Evolutionary conservation across 2,888 invertebrate species (phyloP).

Genomic region (Steinernema hermaphroditum): DNA sequence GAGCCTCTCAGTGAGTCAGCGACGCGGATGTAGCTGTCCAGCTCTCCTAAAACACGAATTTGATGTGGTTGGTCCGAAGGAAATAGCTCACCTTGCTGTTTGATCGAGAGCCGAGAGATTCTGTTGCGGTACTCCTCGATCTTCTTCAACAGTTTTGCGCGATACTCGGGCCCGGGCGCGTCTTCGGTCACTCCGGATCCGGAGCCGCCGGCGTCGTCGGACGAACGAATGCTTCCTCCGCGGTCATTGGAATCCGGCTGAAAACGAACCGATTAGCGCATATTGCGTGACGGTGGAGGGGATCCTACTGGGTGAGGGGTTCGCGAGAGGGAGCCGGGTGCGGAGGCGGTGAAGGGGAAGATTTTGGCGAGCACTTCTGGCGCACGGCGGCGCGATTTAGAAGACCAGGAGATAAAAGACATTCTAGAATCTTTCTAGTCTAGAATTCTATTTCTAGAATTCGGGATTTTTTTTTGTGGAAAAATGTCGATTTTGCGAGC

Average conservation of each 20-base stretch:
- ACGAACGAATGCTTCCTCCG: conserved; percentile 40
- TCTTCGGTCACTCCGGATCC: conserved; percentile 36
- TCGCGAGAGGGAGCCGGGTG: too few species aligned
- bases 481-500: too few species aligned
- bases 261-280: neutral
- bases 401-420: too few species aligned
- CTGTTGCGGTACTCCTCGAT: conserved; percentile 53
- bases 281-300: neutral
- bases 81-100: conserved; percentile 45
- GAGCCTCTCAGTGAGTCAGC: conserved; percentile 1
- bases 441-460: too few species aligned
- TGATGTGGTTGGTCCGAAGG: neutral
- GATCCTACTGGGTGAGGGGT: neutral
- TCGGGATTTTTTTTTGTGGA: too few species aligned
- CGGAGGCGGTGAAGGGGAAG: neutral
- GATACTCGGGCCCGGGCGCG: conserved; percentile 37
- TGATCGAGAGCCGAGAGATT: conserved; percentile 49
- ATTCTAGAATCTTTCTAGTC: too few species aligned
- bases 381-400: too few species aligned
- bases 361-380: too few species aligned
- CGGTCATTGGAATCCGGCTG: conserved; percentile 33
- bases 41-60: conserved; percentile 12
- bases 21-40: conserved; percentile 27
- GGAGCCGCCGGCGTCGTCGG: conserved; percentile 42
- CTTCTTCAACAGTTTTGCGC: conserved; percentile 50